These are phyloP conservation scores for Microcebus griseorufus DNA, from an alignment of 2,113 vertebrate genomes.

Conservation along the genomic window DNA sequence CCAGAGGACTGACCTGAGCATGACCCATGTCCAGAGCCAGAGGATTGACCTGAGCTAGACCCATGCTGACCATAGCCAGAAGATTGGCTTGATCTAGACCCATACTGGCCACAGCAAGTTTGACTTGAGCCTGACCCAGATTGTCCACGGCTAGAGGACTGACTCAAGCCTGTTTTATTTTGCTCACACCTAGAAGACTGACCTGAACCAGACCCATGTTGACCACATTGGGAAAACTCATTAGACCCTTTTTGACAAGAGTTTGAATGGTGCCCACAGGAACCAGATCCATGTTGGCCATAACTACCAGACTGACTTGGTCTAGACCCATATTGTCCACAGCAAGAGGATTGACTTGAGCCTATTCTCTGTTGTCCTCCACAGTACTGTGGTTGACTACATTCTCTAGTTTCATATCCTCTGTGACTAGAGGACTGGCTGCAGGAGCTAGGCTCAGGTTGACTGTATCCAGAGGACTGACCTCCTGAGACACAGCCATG, in stretches of 20 bases:
- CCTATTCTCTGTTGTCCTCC: neutral
- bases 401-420: neutral
- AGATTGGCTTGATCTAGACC: neutral
- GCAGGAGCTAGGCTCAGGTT: neutral
- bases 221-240: neutral
- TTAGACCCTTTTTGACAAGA: neutral
- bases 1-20: neutral
- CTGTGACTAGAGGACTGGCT: constrained; percentile 47
- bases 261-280: neutral
- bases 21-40: neutral
- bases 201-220: neutral
- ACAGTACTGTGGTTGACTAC: constrained; percentile 43
- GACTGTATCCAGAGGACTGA: constrained; percentile 30
- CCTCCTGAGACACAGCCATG: constrained; percentile 25
- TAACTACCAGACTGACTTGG: neutral
- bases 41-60: neutral
- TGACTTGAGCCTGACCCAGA: neutral
- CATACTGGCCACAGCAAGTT: neutral
- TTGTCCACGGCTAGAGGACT: neutral
- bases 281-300: neutral
- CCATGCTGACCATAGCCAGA: neutral
- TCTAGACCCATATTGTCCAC: neutral
- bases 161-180: neutral
- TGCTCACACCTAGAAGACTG: neutral
- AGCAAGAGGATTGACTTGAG: neutral